These are phyloP conservation scores for Pocillopora meandrina DNA, from an alignment of 92 coral and sea anemone species.

Conservation along the genomic window DNA sequence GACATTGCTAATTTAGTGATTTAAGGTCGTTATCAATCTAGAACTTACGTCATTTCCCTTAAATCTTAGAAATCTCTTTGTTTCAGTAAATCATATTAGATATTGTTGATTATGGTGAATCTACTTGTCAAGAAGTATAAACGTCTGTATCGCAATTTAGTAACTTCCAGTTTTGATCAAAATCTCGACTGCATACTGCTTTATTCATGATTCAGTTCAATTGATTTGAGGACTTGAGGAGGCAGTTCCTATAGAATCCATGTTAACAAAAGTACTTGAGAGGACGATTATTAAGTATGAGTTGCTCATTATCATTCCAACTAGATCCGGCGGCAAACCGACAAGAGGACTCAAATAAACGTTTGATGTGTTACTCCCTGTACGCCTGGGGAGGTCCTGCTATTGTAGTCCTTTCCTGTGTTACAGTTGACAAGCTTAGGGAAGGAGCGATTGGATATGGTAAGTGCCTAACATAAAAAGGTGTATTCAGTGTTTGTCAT, in stretches of 20 bases:
- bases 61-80: background rate
- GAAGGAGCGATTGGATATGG: conserved; percentile 46
- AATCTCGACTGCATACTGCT: too few species aligned
- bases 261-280: too few species aligned
- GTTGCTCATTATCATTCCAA: background rate
- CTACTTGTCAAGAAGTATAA: background rate
- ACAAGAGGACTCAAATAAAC: background rate
- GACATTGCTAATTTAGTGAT: background rate
- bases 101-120: background rate
- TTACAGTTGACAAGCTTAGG: conserved; percentile 21
- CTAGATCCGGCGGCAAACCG: background rate
- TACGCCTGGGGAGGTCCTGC: conserved; percentile 56
- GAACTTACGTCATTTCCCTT: background rate
- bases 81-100: background rate
- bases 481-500: background rate
- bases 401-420: conserved; percentile 12
- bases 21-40: background rate
- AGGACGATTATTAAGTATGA: too few species aligned
- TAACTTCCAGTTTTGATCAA: background rate
- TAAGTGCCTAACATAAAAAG: background rate
- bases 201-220: too few species aligned
- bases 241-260: too few species aligned
- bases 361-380: conserved; percentile 45
- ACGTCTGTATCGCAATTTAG: background rate
- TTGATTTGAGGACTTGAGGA: too few species aligned